These are phyloP conservation scores for Tupaia chinensis DNA, from an alignment of 2,113 vertebrate species.

Conservation along the genomic window DNA sequence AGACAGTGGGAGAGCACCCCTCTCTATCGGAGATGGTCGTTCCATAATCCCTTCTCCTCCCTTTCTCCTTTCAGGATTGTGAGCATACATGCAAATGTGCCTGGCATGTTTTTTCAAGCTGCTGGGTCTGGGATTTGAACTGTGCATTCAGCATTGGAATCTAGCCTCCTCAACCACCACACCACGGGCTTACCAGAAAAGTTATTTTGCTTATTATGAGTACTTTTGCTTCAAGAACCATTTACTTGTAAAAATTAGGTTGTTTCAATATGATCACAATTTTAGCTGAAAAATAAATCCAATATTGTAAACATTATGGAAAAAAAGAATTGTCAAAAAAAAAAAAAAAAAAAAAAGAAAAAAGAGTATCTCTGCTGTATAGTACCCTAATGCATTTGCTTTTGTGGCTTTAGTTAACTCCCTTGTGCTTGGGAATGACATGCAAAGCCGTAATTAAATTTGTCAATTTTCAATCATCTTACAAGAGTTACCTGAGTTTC, in stretches of 20 bases:
- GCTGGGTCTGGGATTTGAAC: no score
- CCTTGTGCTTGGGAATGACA: neutral
- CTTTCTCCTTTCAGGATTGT: no score
- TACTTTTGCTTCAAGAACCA: neutral
- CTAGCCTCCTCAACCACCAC: no score
- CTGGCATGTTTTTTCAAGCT: no score
- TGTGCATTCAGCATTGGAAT: no score
- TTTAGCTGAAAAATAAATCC: conserved; percentile 49
- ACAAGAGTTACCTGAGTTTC: neutral
- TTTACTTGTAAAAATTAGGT: conserved; percentile 40
- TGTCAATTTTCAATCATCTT: conserved; percentile 37
- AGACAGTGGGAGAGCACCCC: no score
- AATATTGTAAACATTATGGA: neutral
- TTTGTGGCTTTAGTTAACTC: neutral
- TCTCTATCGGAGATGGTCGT: no score
- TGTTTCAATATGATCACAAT: neutral
- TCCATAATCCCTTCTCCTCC: no score
- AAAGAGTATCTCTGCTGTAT: neutral
- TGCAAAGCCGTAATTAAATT: conserved; percentile 20
- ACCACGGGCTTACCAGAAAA: neutral
- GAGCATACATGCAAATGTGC: no score
- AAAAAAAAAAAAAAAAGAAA: neutral
- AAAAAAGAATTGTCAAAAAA: conserved; percentile 37
- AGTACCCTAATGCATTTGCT: neutral
- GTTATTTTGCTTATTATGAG: neutral